Evolutionary conservation across 2,888 invertebrate species (phyloP).

Genomic region (Heliconius hortense): DNA sequence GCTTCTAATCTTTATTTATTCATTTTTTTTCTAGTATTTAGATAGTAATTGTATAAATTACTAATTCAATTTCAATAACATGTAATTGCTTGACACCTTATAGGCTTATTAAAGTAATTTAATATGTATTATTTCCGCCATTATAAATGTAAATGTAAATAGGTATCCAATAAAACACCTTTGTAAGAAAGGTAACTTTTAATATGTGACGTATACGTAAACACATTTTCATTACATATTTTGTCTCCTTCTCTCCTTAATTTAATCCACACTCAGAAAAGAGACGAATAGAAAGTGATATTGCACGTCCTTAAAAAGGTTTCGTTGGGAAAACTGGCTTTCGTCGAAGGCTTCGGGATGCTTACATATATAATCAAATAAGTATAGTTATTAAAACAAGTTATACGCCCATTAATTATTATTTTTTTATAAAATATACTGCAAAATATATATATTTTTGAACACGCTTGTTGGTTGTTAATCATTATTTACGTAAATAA

Average conservation of each 20-base stretch:
- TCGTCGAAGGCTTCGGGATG: slow-evolving; percentile 74
- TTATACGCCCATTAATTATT: too few species aligned
- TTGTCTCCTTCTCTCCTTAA: slow-evolving; percentile 54
- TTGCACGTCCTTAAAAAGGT: slow-evolving; percentile 70
- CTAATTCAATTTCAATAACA: slow-evolving; percentile 10
- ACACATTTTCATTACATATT: slow-evolving; percentile 34
- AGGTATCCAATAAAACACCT: slow-evolving; percentile 27
- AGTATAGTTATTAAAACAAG: too few species aligned
- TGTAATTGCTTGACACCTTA: slow-evolving; percentile 7
- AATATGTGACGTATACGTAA: slow-evolving; percentile 30
- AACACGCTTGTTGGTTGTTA: not conserved
- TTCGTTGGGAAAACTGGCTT: slow-evolving; percentile 74
- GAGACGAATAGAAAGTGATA: slow-evolving; percentile 69
- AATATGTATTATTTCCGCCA: slow-evolving; percentile 1
- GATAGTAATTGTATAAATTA: slow-evolving; percentile 4
- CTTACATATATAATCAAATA: slow-evolving; percentile 13
- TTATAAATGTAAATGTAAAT: slow-evolving; percentile 13
- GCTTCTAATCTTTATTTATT: not conserved
- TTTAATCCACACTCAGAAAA: slow-evolving; percentile 51
- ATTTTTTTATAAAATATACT: too few species aligned
- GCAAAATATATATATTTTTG: too few species aligned
- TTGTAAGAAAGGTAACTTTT: slow-evolving; percentile 17
- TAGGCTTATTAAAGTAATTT: slow-evolving; percentile 1
- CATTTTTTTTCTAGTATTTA: not conserved
- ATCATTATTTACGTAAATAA: not conserved